Conservation (phyloP, 2,797 vertebrate genomes). For the Acridotheres tristis region DNA sequence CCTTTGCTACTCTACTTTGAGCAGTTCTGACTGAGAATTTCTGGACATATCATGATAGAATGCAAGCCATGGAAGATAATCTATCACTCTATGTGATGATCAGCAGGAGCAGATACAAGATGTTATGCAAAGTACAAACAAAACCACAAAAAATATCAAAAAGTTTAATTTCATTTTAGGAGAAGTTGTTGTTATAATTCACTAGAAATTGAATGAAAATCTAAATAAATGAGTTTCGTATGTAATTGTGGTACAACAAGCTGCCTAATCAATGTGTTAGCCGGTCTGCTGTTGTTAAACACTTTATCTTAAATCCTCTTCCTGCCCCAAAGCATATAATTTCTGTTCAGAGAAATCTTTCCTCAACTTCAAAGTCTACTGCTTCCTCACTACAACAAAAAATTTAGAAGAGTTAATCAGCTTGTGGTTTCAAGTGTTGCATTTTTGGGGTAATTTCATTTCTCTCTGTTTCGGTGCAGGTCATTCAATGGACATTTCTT, state of each 20-base stretch:
- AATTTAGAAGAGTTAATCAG: neutral
- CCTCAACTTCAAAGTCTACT: neutral
- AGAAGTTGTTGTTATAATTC: neutral
- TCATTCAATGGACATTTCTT: neutral
- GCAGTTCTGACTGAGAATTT: neutral
- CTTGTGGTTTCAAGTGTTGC: neutral
- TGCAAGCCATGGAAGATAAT: neutral
- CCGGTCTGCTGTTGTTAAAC: neutral
- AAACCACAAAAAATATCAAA: fast-evolving
- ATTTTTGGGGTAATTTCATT: neutral
- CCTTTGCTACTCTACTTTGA: neutral
- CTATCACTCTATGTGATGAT: neutral
- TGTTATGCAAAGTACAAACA: neutral
- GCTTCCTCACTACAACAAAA: neutral
- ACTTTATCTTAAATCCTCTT: neutral
- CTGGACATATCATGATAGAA: neutral
- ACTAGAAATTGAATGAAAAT: neutral
- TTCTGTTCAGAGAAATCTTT: neutral
- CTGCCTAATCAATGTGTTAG: neutral
- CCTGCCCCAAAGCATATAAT: neutral
- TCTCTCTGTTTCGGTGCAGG: neutral
- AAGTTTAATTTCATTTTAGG: neutral
- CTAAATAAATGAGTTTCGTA: neutral
- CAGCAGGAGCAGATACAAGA: neutral
- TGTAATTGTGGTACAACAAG: neutral